Evolutionary conservation across 2,797 vertebrate genomes (phyloP).

Genomic region (Fistularia tabacaria): DNA sequence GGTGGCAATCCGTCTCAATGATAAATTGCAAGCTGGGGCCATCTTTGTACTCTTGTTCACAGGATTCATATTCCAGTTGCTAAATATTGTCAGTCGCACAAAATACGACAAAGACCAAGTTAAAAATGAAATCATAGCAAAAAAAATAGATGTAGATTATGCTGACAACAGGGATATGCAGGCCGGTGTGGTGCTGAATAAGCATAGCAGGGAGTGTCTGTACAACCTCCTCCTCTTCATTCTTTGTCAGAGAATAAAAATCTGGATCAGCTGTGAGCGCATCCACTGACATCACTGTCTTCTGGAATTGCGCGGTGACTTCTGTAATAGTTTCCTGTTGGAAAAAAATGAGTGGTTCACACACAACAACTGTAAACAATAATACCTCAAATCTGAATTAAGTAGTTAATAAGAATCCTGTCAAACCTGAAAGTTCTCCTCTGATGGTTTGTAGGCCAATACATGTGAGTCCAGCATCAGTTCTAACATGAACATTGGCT

Average conservation of each 20-base stretch:
- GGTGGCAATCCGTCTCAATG: constrained; percentile 75
- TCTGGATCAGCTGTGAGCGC: constrained; percentile 73
- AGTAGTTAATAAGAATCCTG: not conserved
- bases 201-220: not conserved
- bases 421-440: constrained; percentile 78
- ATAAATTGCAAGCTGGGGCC: constrained; percentile 75
- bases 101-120: constrained; percentile 21
- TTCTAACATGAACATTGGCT: constrained; percentile 79
- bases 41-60: constrained; percentile 46
- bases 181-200: not conserved
- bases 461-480: constrained; percentile 74
- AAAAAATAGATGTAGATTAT: not conserved
- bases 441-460: constrained; percentile 76
- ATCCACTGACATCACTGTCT: constrained; percentile 73
- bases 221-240: constrained; percentile 60
- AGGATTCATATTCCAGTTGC: constrained; percentile 29
- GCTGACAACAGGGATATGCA: not conserved
- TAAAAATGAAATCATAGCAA: not conserved
- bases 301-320: constrained; percentile 71
- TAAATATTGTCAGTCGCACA: constrained; percentile 25
- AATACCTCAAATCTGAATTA: not conserved
- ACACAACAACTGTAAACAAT: not conserved
- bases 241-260: constrained; percentile 73
- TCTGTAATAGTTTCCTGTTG: constrained; percentile 70
- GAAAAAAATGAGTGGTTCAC: not conserved